A percentile compares a stretch with the other conserved stretches of the same genome.
Conservation (phyloP, 2,888 invertebrate genomes). For the Neoaliturus tenellus region DNA sequence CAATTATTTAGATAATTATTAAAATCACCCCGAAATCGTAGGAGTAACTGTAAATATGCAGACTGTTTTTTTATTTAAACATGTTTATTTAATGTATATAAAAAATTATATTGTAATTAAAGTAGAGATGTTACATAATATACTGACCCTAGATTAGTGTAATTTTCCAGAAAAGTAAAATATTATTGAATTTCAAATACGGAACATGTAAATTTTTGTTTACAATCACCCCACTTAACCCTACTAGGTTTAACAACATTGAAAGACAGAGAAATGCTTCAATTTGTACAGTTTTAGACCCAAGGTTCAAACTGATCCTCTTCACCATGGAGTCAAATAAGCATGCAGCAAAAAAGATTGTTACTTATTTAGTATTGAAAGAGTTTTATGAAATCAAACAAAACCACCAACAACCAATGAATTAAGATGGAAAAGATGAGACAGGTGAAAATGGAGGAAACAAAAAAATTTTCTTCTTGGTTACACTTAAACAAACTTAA, state of each 20-base stretch:
- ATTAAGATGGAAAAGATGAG: neutral
- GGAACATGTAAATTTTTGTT: neutral
- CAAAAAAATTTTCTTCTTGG: conserved; percentile 1
- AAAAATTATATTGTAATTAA: too few relatives aligned
- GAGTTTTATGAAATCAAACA: neutral
- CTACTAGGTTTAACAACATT: neutral
- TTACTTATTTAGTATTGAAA: conserved; percentile 13
- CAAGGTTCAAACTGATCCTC: conserved; percentile 60
- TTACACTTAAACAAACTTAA: neutral
- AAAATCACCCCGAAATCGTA: too few relatives aligned
- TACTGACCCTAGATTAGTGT: too few relatives aligned
- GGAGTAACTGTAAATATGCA: too few relatives aligned
- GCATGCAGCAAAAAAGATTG: neutral
- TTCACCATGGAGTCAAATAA: conserved; percentile 49
- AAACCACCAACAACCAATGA: neutral
- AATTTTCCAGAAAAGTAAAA: too few relatives aligned
- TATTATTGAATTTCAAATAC: neutral
- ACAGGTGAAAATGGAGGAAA: neutral
- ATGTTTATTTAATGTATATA: too few relatives aligned
- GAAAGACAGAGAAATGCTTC: conserved; percentile 59
- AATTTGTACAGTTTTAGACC: conserved; percentile 62
- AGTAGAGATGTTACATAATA: too few relatives aligned
- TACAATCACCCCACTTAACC: neutral
- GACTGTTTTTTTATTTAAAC: too few relatives aligned
- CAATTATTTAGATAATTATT: too few relatives aligned